A percentile compares a stretch with the other conserved stretches of the same genome.
Evolutionary conservation across 2,113 vertebrate genomes (phyloP).

Genomic region (Atrichornis clamosus): DNA sequence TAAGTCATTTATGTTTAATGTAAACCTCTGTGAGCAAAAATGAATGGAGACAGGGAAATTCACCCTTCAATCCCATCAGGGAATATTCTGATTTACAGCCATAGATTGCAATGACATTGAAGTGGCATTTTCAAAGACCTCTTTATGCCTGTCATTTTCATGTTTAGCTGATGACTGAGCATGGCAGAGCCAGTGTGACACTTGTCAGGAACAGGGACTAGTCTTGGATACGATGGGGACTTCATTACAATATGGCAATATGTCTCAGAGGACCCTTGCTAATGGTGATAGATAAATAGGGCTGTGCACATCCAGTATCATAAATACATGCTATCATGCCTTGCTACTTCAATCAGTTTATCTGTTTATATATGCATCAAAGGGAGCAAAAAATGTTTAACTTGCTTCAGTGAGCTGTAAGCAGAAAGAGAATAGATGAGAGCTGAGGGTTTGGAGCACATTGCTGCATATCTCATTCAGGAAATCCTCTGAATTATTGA

Average conservation of each 20-base stretch:
- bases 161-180: background rate
- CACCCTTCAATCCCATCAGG: background rate
- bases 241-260: background rate
- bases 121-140: background rate
- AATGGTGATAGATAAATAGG: background rate
- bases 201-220: background rate
- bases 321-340: background rate
- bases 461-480: background rate
- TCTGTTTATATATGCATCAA: background rate
- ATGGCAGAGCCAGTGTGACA: background rate
- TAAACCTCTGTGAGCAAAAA: background rate
- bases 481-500: slow-evolving; percentile 26
- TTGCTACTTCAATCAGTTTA: background rate
- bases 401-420: background rate
- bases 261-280: background rate
- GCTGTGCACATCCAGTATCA: background rate
- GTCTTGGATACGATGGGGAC: background rate
- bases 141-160: background rate
- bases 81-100: background rate
- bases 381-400: background rate
- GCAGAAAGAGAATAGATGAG: background rate
- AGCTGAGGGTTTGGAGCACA: background rate
- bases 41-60: background rate
- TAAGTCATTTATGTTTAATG: background rate
- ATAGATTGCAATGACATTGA: background rate